phyloP scores from a whole-genome alignment of 2,888 invertebrate genomes.

The Cryptosula pallasiana region DNA sequence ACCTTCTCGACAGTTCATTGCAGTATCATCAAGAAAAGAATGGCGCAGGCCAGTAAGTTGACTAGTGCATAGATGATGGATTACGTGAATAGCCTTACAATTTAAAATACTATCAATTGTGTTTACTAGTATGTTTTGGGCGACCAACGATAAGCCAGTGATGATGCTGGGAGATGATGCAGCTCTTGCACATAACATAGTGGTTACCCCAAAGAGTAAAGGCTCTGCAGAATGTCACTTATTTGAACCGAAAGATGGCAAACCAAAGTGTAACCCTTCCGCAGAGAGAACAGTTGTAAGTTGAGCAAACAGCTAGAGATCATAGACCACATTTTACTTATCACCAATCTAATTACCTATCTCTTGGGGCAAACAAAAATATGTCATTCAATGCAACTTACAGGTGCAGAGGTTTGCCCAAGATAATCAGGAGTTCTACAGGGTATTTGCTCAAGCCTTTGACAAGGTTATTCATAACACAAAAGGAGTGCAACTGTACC shows the following conservation, averaged over 20 bases:
- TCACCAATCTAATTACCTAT: too few relatives aligned
- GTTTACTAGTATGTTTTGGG: slow-evolving; percentile 19
- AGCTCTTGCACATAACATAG: background rate
- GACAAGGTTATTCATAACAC: slow-evolving; percentile 12
- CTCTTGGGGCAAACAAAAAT: too few relatives aligned
- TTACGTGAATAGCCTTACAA: too few relatives aligned
- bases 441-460: background rate
- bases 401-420: slow-evolving; percentile 9
- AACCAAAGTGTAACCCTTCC: background rate
- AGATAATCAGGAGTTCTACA: background rate
- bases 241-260: slow-evolving; percentile 1
- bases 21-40: slow-evolving; percentile 15
- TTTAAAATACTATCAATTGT: too few relatives aligned
- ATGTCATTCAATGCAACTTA: too few relatives aligned
- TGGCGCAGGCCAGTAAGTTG: slow-evolving; percentile 12
- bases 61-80: too few relatives aligned
- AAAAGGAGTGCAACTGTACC: slow-evolving; percentile 11
- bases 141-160: slow-evolving; percentile 10
- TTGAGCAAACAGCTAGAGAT: too few relatives aligned
- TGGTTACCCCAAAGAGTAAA: background rate
- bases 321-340: too few relatives aligned
- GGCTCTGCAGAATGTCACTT: slow-evolving; percentile 3
- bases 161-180: slow-evolving; percentile 15
- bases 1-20: background rate
- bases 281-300: background rate